Conservation (phyloP, 1,140 invertebrate species). For the Popillia japonica region DNA sequence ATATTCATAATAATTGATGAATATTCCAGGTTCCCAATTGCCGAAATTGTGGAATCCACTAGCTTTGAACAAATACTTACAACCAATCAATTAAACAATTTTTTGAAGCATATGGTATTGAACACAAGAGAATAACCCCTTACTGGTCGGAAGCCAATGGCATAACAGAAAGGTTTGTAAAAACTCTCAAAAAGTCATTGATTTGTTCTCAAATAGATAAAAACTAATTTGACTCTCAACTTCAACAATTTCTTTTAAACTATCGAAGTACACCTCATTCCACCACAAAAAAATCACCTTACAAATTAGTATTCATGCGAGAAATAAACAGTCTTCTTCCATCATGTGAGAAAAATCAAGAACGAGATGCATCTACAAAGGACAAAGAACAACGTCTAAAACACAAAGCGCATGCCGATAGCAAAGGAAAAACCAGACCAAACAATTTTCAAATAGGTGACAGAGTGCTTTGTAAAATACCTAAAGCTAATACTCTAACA, state of each 20-base stretch:
- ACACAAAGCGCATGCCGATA: too few species aligned
- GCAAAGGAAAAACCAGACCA: too few species aligned
- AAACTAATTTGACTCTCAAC: too few species aligned
- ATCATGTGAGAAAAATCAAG: too few species aligned
- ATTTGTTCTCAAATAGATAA: constrained; percentile 29
- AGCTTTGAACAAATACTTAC: constrained; percentile 19
- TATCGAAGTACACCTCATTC: constrained; percentile 5
- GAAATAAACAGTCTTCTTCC: neutral
- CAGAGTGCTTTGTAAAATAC: too few species aligned
- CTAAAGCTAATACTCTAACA: too few species aligned
- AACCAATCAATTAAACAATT: constrained; percentile 37
- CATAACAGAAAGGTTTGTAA: constrained; percentile 38
- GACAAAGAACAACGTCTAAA: too few species aligned
- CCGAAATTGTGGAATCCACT: constrained; percentile 28
- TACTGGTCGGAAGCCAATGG: constrained; percentile 43
- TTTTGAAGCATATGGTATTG: too few species aligned
- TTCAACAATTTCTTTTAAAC: too few species aligned
- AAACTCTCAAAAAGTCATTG: constrained; percentile 39
- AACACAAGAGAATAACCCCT: constrained; percentile 36
- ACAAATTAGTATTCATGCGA: neutral
- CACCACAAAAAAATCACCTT: neutral
- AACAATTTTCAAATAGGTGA: too few species aligned
- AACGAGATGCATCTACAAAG: too few species aligned
- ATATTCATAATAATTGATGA: constrained; percentile 38
- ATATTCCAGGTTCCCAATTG: constrained; percentile 40